Evolutionary conservation across 2,797 vertebrate genomes (phyloP).

Genomic region (Epinephelus malabaricus): DNA sequence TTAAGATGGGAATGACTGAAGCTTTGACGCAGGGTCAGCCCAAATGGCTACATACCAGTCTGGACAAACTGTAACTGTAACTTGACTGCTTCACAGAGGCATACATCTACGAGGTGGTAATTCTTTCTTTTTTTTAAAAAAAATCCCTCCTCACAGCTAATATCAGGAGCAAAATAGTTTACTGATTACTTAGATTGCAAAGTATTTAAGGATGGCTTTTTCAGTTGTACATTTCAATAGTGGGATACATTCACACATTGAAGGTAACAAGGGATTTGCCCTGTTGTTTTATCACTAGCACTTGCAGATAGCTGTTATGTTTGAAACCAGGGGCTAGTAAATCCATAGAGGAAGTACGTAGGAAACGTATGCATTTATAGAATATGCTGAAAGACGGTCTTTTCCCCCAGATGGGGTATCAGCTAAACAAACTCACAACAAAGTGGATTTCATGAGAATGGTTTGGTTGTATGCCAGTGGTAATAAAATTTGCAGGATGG

Average conservation of each 20-base stretch:
- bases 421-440: slow-evolving; percentile 74
- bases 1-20: too few relatives aligned
- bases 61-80: too few relatives aligned
- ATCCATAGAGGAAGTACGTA: slow-evolving; percentile 41
- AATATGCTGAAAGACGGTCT: slow-evolving; percentile 42
- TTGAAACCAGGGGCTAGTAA: slow-evolving; percentile 49
- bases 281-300: slow-evolving; percentile 38
- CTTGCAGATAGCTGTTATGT: slow-evolving; percentile 32
- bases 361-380: slow-evolving; percentile 51
- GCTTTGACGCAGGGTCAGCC: too few relatives aligned
- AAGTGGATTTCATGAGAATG: slow-evolving; percentile 71
- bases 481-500: slow-evolving; percentile 64
- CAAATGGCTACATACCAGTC: too few relatives aligned
- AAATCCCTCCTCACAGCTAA: background rate
- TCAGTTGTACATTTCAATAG: slow-evolving; percentile 23
- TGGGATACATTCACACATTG: slow-evolving; percentile 26
- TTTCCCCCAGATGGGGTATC: slow-evolving; percentile 66
- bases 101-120: too few relatives aligned
- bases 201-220: slow-evolving; percentile 2
- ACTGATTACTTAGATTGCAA: background rate
- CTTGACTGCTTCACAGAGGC: too few relatives aligned
- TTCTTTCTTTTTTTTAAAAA: background rate
- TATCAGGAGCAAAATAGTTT: background rate
- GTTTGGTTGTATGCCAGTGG: slow-evolving; percentile 58
- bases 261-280: slow-evolving; percentile 27